These are phyloP conservation scores for Urocynchramus pylzowi DNA, from an alignment of 2,113 vertebrate genomes.

Conservation along the genomic window DNA sequence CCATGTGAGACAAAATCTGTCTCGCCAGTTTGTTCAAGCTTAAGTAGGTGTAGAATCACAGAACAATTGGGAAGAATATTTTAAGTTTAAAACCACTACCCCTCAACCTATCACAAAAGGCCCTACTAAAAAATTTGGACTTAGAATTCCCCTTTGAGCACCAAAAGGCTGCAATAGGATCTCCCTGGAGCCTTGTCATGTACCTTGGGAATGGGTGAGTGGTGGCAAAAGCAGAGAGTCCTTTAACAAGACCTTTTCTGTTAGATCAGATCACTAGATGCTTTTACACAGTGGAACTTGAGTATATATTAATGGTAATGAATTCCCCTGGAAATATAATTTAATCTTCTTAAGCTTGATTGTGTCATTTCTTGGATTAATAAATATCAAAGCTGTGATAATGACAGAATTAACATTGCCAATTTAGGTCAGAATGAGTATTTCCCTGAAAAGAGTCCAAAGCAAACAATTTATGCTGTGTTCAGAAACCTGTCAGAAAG, in stretches of 20 bases:
- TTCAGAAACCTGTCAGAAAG: slow-evolving; percentile 29
- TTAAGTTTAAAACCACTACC: neutral
- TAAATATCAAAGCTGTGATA: neutral
- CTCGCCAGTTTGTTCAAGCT: neutral
- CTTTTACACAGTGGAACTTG: neutral
- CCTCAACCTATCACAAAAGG: neutral
- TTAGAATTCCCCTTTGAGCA: neutral
- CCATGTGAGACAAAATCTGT: neutral
- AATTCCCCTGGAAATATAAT: neutral
- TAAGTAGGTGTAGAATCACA: neutral
- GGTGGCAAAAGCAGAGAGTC: too few species aligned
- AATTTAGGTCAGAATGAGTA: neutral
- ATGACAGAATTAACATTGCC: neutral
- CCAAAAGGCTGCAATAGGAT: neutral
- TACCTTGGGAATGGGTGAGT: neutral
- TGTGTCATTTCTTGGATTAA: neutral
- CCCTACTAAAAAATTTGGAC: neutral
- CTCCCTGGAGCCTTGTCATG: neutral
- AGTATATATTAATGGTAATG: neutral
- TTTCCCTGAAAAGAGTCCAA: neutral
- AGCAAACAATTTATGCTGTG: slow-evolving; percentile 2
- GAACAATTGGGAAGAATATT: neutral
- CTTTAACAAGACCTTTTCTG: neutral
- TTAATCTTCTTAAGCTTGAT: neutral
- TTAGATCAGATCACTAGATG: neutral